Evolutionary conservation across 1,140 invertebrate genomes (phyloP).

Genomic region (Ladona fulva): DNA sequence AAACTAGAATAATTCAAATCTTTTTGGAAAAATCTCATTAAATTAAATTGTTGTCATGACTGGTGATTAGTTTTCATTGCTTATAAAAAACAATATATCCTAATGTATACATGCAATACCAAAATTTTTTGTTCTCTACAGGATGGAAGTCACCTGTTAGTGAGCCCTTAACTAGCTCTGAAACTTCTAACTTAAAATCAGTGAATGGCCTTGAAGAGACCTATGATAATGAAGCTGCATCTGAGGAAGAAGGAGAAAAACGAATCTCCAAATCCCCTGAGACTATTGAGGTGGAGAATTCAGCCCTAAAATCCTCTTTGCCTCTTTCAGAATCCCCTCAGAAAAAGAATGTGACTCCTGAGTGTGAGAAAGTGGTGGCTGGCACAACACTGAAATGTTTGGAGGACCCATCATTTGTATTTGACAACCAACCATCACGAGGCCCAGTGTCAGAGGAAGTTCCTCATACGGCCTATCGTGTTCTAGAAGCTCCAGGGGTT

Average conservation of each 20-base stretch:
- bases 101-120: no score
- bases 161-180: slow-evolving; percentile 32
- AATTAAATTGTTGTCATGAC: no score
- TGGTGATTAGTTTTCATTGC: no score
- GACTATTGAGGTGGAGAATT: neutral
- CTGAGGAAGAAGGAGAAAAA: neutral
- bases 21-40: no score
- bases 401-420: slow-evolving; percentile 45
- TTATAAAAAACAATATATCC: no score
- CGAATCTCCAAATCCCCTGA: neutral
- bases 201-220: neutral
- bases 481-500: slow-evolving; percentile 20
- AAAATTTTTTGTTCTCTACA: slow-evolving; percentile 29
- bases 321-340: neutral
- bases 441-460: neutral
- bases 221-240: neutral
- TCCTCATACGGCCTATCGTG: neutral
- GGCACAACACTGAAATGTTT: slow-evolving; percentile 43
- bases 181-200: neutral
- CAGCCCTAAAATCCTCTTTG: neutral
- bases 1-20: no score
- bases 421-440: slow-evolving; percentile 32
- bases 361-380: slow-evolving; percentile 28
- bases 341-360: neutral
- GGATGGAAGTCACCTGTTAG: slow-evolving; percentile 41